phyloP scores from a whole-genome alignment of 2,797 vertebrate genomes.

The Merluccius polli region DNA sequence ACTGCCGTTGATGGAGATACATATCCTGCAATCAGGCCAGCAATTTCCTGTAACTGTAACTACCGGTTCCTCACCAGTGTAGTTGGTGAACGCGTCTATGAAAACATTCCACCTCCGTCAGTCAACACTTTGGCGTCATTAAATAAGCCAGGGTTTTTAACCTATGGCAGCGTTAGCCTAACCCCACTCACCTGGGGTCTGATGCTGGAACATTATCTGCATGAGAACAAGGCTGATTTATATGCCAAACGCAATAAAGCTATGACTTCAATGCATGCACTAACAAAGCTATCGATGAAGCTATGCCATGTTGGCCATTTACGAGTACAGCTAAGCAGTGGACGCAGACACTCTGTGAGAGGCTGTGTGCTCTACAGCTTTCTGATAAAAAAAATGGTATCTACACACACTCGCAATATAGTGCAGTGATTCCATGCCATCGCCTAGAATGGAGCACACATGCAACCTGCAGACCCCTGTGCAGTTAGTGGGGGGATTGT shows the following conservation, averaged over 20 bases:
- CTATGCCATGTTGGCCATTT: not conserved
- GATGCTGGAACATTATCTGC: not conserved
- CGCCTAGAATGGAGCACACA: slow-evolving; percentile 4
- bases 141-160: not conserved
- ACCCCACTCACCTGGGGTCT: not conserved
- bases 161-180: not conserved
- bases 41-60: slow-evolving; percentile 13
- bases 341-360: not conserved
- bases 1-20: slow-evolving; percentile 8
- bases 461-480: not conserved
- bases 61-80: not conserved
- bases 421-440: not conserved
- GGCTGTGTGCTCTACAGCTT: too few species aligned
- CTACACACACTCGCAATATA: too few species aligned
- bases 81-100: slow-evolving; percentile 2
- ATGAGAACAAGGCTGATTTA: not conserved
- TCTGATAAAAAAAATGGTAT: too few species aligned
- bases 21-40: not conserved
- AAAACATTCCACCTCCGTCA: slow-evolving; percentile 2
- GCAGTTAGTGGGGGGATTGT: not conserved
- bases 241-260: not conserved
- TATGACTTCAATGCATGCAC: not conserved
- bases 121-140: not conserved
- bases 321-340: not conserved
- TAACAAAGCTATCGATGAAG: not conserved